A percentile compares a stretch with the other conserved stretches of the same genome.
phyloP scores from a whole-genome alignment of 2,888 invertebrate genomes.

The Cotesia congregata region DNA sequence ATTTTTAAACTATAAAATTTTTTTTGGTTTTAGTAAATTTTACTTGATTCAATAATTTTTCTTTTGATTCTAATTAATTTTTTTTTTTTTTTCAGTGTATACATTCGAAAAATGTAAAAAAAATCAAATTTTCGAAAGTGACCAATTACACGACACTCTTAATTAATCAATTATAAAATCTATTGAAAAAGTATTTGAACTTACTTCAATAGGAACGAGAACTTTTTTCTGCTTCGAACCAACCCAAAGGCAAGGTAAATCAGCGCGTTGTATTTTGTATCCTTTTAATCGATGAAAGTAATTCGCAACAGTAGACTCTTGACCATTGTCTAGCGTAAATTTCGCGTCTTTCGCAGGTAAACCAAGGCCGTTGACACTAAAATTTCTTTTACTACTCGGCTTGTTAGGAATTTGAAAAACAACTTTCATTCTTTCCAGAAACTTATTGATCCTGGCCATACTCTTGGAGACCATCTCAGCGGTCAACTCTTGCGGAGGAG shows the following conservation, averaged over 20 bases:
- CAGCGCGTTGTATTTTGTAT: constrained; percentile 74
- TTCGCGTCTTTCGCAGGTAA: constrained; percentile 61
- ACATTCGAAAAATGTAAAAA: too few relatives aligned
- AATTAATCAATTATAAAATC: not conserved
- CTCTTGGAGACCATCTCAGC: constrained; percentile 39
- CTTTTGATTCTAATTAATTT: too few relatives aligned
- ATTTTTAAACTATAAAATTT: too few relatives aligned
- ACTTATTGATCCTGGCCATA: constrained; percentile 50
- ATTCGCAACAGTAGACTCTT: constrained; percentile 69
- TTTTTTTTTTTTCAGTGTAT: too few relatives aligned
- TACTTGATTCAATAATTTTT: too few relatives aligned
- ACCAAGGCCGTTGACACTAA: constrained; percentile 70
- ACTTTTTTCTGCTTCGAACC: constrained; percentile 79
- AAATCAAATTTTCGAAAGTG: too few relatives aligned
- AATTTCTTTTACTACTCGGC: constrained; percentile 67
- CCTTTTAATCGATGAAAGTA: constrained; percentile 70
- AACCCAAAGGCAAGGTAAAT: constrained; percentile 89
- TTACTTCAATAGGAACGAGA: constrained; percentile 85
- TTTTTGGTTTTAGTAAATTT: too few relatives aligned
- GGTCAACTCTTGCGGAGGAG: constrained; percentile 53
- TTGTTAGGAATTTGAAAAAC: constrained; percentile 70
- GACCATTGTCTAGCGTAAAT: constrained; percentile 65
- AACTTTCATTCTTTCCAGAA: constrained; percentile 71
- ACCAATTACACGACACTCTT: too few relatives aligned
- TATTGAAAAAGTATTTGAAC: constrained; percentile 29